Conservation (phyloP, 2,113 vertebrate genomes). For the Sebastes schlegelii region DNA sequence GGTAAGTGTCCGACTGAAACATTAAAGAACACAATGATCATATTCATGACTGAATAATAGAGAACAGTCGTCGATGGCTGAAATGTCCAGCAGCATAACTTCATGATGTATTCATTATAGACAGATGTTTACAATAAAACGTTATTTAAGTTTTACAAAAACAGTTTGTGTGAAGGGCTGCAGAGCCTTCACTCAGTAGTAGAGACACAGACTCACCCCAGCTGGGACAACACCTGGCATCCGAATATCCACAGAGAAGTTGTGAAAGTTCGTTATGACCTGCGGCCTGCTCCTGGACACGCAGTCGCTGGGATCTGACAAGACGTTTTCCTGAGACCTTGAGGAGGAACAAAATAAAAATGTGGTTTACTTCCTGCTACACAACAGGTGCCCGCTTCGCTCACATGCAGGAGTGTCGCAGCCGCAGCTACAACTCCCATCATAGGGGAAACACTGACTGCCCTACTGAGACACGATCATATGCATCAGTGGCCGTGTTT, state of each 20-base stretch:
- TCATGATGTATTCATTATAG: neutral
- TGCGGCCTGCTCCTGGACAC: conserved; percentile 80
- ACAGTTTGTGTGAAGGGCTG: no score
- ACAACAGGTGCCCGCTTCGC: neutral
- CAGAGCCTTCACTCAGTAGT: neutral
- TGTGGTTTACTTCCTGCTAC: neutral
- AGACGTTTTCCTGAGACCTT: conserved; percentile 87
- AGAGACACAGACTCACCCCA: conserved; percentile 83
- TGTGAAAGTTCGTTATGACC: conserved; percentile 84
- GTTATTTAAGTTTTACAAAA: no score
- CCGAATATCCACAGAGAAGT: conserved; percentile 91
- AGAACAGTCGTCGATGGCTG: neutral
- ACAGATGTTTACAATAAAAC: no score
- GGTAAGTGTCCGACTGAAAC: conserved; percentile 94
- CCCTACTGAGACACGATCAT: no score
- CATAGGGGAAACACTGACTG: no score
- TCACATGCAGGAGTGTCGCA: no score
- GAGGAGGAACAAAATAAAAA: conserved; percentile 1
- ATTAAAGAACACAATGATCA: conserved; percentile 47
- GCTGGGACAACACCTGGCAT: conserved; percentile 93
- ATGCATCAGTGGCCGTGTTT: no score
- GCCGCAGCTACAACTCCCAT: no score
- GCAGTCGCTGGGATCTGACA: conserved; percentile 86
- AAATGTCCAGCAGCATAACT: neutral
- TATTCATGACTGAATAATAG: neutral